Conservation (phyloP, 2,797 vertebrate species). For the Myotis pilosus region DNA sequence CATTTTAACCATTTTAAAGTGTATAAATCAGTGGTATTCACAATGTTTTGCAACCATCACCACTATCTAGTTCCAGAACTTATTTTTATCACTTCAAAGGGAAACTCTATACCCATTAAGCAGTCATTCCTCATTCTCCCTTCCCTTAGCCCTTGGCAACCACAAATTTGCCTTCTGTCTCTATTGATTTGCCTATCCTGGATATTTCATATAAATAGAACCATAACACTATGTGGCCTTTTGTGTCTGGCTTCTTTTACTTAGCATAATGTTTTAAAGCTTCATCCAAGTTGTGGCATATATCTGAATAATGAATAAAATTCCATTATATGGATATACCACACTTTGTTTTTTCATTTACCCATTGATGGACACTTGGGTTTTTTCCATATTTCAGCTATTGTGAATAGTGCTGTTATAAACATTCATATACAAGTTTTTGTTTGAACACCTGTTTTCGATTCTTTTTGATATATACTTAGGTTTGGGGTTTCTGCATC, state of each 20-base stretch:
- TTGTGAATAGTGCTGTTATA: constrained; percentile 3
- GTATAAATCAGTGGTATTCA: background rate
- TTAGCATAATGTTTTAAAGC: background rate
- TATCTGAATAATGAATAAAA: constrained; percentile 30
- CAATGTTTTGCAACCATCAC: background rate
- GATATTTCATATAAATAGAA: constrained; percentile 20
- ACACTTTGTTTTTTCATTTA: constrained; percentile 37
- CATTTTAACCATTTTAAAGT: background rate
- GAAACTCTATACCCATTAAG: background rate
- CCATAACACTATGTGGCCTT: background rate
- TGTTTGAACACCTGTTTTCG: constrained; percentile 56
- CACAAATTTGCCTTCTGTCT: constrained; percentile 37
- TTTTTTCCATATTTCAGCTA: constrained; percentile 2
- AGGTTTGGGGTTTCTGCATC: constrained; percentile 41
- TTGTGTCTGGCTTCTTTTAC: constrained; percentile 15
- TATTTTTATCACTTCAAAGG: background rate
- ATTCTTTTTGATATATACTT: constrained; percentile 21
- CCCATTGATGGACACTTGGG: constrained; percentile 32
- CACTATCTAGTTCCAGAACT: background rate
- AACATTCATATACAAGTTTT: background rate
- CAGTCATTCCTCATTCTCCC: background rate
- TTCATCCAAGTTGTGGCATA: constrained; percentile 6
- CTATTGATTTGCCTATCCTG: constrained; percentile 13
- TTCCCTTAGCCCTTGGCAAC: background rate
- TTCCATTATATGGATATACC: background rate